phyloP scores from a whole-genome alignment of 2,113 vertebrate species.

The Rhagologus leucostigma region DNA sequence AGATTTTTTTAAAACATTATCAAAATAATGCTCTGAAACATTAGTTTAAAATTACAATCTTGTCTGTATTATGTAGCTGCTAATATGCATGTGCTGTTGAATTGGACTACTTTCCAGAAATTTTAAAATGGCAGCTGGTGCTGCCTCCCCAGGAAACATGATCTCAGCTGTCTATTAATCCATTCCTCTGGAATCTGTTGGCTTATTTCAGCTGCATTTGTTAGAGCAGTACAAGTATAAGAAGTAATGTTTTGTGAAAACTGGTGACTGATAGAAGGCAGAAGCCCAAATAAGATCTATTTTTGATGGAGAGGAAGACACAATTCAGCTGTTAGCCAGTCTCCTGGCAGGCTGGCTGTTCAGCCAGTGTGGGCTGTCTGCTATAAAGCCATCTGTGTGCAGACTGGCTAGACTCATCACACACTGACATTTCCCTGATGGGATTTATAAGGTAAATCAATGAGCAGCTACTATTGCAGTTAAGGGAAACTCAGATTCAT shows the following conservation, averaged over 20 bases:
- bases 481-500: background rate
- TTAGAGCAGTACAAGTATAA: background rate
- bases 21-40: background rate
- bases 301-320: constrained; percentile 20
- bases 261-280: constrained; percentile 5
- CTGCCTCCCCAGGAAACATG: background rate
- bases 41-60: background rate
- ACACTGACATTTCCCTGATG: background rate
- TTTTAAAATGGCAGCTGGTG: background rate
- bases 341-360: background rate
- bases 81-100: background rate
- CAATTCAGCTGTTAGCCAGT: constrained; percentile 12
- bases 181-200: background rate
- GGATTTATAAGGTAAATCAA: background rate
- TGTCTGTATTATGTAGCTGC: background rate
- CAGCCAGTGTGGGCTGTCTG: background rate
- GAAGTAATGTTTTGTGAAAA: constrained; percentile 34
- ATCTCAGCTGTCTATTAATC: background rate
- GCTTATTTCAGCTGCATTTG: background rate
- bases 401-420: background rate
- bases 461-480: background rate
- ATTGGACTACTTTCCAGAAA: background rate
- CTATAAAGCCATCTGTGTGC: background rate
- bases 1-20: background rate
- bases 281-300: constrained; percentile 26